phyloP scores from a whole-genome alignment of 2,888 invertebrate genomes.

The Mermis nigrescens region DNA sequence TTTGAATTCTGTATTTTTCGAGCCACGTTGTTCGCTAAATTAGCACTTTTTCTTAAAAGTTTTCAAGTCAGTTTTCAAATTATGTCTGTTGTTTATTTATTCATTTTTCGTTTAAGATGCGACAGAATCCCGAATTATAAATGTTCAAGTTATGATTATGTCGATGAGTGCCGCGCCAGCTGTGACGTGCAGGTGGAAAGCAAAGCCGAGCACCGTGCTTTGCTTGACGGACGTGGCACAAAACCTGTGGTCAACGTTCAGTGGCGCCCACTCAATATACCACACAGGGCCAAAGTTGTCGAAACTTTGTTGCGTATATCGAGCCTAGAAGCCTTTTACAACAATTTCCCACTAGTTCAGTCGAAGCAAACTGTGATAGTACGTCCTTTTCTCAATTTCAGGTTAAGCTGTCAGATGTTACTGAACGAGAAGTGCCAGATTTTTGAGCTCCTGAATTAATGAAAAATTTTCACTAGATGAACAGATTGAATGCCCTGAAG shows the following conservation, averaged over 20 bases:
- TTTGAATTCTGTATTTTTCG: too few species aligned
- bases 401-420: too few species aligned
- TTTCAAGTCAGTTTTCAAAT: too few species aligned
- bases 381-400: too few species aligned
- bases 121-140: neutral
- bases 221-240: neutral
- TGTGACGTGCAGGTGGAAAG: neutral
- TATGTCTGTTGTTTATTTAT: too few species aligned
- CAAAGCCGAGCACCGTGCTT: neutral
- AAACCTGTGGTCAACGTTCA: neutral
- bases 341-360: neutral
- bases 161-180: neutral
- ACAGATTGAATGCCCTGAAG: too few species aligned
- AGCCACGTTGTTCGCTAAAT: too few species aligned
- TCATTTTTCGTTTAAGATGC: slow-evolving; percentile 1
- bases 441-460: too few species aligned
- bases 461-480: too few species aligned
- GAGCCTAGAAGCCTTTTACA: neutral
- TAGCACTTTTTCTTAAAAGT: too few species aligned
- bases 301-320: neutral
- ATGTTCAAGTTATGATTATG: neutral
- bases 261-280: neutral
- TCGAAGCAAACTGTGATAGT: neutral
- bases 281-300: neutral
- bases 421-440: too few species aligned